A percentile compares a stretch with the other conserved stretches of the same genome.
Conservation (phyloP, 2,888 invertebrate species). For the Neocrepidodera transversa region DNA sequence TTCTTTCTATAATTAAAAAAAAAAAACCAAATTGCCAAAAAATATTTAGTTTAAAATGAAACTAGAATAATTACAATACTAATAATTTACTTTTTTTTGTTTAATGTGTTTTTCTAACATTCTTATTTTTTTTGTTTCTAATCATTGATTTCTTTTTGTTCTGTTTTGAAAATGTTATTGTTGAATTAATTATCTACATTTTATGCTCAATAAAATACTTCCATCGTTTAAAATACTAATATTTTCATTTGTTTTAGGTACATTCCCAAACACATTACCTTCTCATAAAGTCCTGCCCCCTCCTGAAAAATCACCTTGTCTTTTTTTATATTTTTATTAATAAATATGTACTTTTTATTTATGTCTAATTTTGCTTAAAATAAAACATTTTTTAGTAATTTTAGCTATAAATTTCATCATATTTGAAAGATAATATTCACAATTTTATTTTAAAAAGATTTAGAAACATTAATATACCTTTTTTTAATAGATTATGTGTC, state of each 20-base stretch:
- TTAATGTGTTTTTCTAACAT: neutral
- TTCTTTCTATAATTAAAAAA: neutral
- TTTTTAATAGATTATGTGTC: too few species aligned
- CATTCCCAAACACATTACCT: constrained; percentile 53
- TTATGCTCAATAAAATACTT: constrained; percentile 21
- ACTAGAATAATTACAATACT: neutral
- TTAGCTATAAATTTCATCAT: too few species aligned
- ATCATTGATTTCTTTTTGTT: constrained; percentile 19
- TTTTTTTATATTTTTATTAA: too few species aligned
- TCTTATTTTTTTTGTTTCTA: constrained; percentile 6
- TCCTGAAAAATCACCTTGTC: too few species aligned
- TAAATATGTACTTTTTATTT: too few species aligned
- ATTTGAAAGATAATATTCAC: too few species aligned
- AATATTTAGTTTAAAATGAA: neutral
- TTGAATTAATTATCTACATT: neutral
- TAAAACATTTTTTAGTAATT: too few species aligned
- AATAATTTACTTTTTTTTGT: neutral
- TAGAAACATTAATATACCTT: too few species aligned
- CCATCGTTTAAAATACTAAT: constrained; percentile 22
- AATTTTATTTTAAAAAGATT: too few species aligned
- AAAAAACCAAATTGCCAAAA: neutral
- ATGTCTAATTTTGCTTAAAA: too few species aligned
- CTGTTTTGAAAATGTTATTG: constrained; percentile 18
- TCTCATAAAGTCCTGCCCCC: constrained; percentile 44
- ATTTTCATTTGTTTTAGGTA: constrained; percentile 51